Evolutionary conservation across 2,113 vertebrate species (phyloP).

Genomic region (Brachyhypopomus gauderio): DNA sequence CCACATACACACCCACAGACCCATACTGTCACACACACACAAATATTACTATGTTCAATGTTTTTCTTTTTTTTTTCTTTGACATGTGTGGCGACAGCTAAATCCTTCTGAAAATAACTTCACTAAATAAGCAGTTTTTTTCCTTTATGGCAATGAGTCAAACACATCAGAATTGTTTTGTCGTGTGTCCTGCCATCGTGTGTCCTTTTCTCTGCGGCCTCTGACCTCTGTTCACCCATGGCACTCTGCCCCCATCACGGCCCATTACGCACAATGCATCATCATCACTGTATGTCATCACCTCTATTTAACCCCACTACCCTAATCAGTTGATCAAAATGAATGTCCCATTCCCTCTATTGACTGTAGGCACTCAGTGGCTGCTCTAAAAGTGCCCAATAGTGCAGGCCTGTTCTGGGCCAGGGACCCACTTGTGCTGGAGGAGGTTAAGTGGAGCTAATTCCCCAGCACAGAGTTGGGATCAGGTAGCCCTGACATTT

Average conservation of each 20-base stretch:
- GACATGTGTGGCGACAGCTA: too few relatives aligned
- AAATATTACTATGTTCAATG: neutral
- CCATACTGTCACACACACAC: neutral
- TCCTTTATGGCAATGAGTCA: too few relatives aligned
- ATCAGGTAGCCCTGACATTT: slow-evolving; percentile 49
- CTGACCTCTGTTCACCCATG: neutral
- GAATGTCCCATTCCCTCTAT: slow-evolving; percentile 16
- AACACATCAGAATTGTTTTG: too few relatives aligned
- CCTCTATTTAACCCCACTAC: slow-evolving; percentile 23
- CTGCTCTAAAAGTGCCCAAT: slow-evolving; percentile 11
- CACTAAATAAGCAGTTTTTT: too few relatives aligned
- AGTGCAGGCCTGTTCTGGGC: slow-evolving; percentile 6
- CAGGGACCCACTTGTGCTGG: slow-evolving; percentile 34
- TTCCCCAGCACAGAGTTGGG: slow-evolving; percentile 33
- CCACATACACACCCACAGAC: too few relatives aligned
- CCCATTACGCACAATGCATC: neutral
- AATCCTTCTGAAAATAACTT: too few relatives aligned
- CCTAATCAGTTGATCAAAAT: neutral
- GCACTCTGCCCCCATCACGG: neutral
- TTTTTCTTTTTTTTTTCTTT: neutral
- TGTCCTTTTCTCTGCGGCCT: neutral
- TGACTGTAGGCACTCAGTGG: neutral
- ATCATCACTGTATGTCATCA: neutral
- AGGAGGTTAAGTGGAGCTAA: slow-evolving; percentile 42
- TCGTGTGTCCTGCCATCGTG: too few relatives aligned